These are phyloP conservation scores for Phymatocera aterrima DNA, from an alignment of 2,888 invertebrate genomes.

Conservation along the genomic window DNA sequence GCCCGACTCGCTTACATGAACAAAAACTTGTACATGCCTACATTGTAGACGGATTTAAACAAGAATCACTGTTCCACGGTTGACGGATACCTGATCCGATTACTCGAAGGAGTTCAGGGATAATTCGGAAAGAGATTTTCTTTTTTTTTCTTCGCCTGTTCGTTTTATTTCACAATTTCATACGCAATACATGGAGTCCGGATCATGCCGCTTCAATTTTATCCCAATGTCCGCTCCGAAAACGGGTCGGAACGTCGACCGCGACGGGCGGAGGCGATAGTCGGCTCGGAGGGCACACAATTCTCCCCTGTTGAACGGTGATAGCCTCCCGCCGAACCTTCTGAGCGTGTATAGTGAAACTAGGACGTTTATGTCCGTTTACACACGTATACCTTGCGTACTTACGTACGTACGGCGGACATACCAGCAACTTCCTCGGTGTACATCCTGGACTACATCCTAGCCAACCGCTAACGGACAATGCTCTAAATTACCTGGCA, in stretches of 20 bases:
- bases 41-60: background rate
- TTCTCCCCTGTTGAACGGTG: constrained; percentile 14
- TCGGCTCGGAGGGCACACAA: background rate
- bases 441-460: constrained; percentile 29
- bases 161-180: no score
- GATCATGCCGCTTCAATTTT: background rate
- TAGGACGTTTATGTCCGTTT: background rate
- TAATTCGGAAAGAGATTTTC: no score
- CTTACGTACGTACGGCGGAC: background rate
- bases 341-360: background rate
- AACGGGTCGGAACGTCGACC: no score
- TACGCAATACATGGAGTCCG: no score
- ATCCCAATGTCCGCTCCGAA: no score
- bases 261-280: background rate
- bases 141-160: no score
- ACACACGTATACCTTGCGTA: background rate
- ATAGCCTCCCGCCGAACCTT: constrained; percentile 3
- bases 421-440: background rate
- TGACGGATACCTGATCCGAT: no score
- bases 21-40: background rate
- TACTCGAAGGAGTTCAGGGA: no score
- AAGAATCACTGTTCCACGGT: no score
- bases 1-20: background rate
- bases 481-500: constrained; percentile 40
- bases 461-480: constrained; percentile 28